Conservation (phyloP, 2,888 invertebrate genomes). For the Oxytorus armatus region DNA sequence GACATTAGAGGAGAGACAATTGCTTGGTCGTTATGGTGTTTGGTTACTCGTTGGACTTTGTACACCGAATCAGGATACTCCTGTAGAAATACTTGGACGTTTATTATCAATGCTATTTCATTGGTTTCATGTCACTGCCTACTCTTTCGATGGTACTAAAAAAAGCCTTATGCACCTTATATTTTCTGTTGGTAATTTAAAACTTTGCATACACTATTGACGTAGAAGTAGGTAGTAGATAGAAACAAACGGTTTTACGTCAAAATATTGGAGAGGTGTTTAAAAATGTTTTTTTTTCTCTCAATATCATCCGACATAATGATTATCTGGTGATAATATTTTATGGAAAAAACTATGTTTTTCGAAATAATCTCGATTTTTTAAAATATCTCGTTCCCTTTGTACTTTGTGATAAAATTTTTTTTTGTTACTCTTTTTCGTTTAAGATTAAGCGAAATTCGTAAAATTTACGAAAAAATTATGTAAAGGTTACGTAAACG, state of each 20-base stretch:
- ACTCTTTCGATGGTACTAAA: slow-evolving; percentile 94
- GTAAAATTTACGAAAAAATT: too few relatives aligned
- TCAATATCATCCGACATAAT: neutral
- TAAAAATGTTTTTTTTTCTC: slow-evolving; percentile 1
- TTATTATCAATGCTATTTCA: slow-evolving; percentile 98
- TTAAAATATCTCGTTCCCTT: too few relatives aligned
- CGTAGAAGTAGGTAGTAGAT: slow-evolving; percentile 77
- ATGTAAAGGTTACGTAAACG: too few relatives aligned
- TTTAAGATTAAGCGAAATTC: too few relatives aligned
- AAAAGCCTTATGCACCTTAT: slow-evolving; percentile 84
- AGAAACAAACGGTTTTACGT: slow-evolving; percentile 48
- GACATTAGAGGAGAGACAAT: slow-evolving; percentile 92
- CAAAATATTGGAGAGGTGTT: slow-evolving; percentile 22
- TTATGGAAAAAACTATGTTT: too few relatives aligned
- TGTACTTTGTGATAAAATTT: too few relatives aligned
- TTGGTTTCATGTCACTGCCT: slow-evolving; percentile 99
- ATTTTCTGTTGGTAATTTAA: slow-evolving; percentile 84
- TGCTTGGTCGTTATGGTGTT: slow-evolving; percentile 97
- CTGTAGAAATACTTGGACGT: slow-evolving; percentile 93
- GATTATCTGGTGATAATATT: too few relatives aligned
- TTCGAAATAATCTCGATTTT: too few relatives aligned
- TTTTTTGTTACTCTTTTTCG: too few relatives aligned
- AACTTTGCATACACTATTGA: slow-evolving; percentile 80
- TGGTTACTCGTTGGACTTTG: slow-evolving; percentile 98
- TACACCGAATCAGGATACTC: slow-evolving; percentile 91